These are phyloP conservation scores for Ctenodactylus gundi DNA, from an alignment of 2,113 vertebrate genomes.

Conservation along the genomic window DNA sequence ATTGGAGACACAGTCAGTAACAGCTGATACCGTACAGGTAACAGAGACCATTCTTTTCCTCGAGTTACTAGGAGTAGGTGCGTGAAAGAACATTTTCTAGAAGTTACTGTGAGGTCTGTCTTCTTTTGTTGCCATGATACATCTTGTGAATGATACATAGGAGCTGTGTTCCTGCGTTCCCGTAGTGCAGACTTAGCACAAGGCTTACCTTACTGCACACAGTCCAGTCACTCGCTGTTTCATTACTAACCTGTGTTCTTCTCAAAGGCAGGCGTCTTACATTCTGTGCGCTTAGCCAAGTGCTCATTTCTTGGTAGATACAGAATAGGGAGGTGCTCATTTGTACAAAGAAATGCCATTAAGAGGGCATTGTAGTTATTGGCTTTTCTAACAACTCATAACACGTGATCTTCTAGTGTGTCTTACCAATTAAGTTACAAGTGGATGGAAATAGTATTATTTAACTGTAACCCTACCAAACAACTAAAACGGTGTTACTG, in stretches of 20 bases:
- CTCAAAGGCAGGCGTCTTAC: background rate
- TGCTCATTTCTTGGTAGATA: background rate
- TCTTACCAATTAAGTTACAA: background rate
- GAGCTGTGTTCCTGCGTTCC: fast-evolving
- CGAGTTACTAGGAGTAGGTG: background rate
- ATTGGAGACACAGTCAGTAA: background rate
- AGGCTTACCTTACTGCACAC: background rate
- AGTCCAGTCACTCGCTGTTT: background rate
- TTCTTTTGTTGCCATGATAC: background rate
- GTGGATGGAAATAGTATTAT: background rate
- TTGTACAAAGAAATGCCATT: background rate
- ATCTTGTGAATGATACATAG: fast-evolving
- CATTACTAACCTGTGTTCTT: background rate
- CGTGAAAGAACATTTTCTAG: background rate
- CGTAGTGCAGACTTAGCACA: fast-evolving
- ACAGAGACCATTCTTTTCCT: background rate
- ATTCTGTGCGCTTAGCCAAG: background rate
- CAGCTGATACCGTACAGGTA: background rate
- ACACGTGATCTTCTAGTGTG: background rate
- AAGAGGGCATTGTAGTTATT: background rate
- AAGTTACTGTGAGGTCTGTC: background rate
- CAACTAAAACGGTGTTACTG: background rate
- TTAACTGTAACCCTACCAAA: background rate
- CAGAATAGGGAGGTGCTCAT: background rate
- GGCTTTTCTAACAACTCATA: background rate